Evolutionary conservation across 2,797 vertebrate species (phyloP).

Genomic region (Xerus rutilus): DNA sequence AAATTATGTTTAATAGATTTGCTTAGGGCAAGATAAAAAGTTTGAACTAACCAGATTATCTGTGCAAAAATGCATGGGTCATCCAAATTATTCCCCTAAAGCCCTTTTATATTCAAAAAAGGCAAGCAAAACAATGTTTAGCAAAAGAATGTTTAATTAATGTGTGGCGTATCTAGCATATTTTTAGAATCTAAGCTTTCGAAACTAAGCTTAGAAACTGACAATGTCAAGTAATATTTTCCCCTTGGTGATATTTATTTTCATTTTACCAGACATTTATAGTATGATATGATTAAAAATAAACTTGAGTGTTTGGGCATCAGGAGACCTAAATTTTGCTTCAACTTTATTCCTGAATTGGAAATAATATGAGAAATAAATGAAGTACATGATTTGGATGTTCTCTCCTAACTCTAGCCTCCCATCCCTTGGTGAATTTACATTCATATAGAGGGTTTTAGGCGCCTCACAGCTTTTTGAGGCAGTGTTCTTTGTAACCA

Average conservation of each 20-base stretch:
- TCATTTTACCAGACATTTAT: constrained; percentile 61
- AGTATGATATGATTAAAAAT: background rate
- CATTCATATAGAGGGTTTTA: background rate
- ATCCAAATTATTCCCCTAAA: constrained; percentile 52
- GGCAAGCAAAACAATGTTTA: constrained; percentile 19
- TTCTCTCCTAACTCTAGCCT: background rate
- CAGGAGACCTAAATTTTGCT: constrained; percentile 40
- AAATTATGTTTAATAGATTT: constrained; percentile 59
- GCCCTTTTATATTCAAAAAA: constrained; percentile 13
- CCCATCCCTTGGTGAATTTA: background rate
- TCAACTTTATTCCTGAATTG: background rate
- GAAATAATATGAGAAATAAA: background rate
- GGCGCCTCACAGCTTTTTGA: background rate
- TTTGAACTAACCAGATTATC: constrained; percentile 47
- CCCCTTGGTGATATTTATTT: constrained; percentile 61
- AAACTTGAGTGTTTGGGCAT: background rate
- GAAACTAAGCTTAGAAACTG: constrained; percentile 28
- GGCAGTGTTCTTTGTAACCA: background rate
- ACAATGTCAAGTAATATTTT: background rate
- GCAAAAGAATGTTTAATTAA: constrained; percentile 60
- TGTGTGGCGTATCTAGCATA: background rate
- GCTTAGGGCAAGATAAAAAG: constrained; percentile 37
- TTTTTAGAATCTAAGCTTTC: constrained; percentile 57
- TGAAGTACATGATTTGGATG: background rate
- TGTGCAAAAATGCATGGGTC: constrained; percentile 49